Base-by-base conservation (phyloP, 2,797 vertebrate genomes). In the Trichosurus vulpecula region DNA sequence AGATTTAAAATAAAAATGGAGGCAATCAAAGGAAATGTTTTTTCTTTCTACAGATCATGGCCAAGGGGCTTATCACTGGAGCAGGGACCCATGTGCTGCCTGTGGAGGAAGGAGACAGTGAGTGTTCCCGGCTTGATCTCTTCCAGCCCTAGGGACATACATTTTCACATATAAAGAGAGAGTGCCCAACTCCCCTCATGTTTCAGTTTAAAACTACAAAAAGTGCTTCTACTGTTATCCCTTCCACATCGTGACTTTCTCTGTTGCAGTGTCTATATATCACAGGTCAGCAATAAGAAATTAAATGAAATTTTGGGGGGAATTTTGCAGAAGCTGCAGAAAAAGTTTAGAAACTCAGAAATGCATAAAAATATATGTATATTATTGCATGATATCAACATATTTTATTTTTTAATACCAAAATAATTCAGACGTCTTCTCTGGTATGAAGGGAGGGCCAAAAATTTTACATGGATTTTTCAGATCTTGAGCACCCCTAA, bases 21-120 rank as follows among this genome's bases (percentile, higher is more conserved):
- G 9, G 22, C 47, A 47, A 52, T 51, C 6, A 94, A 90, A 92
- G 47, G 54, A 16, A 92, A 91, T 93, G 29, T 0, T 22, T 95
- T 95, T 95, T 47, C 91, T 93, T 96, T 92, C 13, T 98, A 52
- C 95, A 99, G 99, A 98, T 99, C 97, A 97, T 99, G 98, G 99
- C 99, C 92, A 99, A 97, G 96, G 99, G 99, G 94, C 95, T 97
- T 16, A 98, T 99, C 95, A 98, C 98, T 90, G 97, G 95, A 30
- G 97, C 98, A 0, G 99, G 98, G 0, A 98, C 52, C 3, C 54
- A 99, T 0, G 3, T 95, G n/a, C 97, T 99, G 89, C 89, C 96
- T 53, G 95, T 99, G 95, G 92, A 97, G 53, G 47, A 94, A 4
- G 97, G 94, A 97, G 94, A 94, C 66, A 99, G 99, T 99, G 95